phyloP scores from a whole-genome alignment of 2,797 vertebrate species.

The Ataeniobius toweri region DNA sequence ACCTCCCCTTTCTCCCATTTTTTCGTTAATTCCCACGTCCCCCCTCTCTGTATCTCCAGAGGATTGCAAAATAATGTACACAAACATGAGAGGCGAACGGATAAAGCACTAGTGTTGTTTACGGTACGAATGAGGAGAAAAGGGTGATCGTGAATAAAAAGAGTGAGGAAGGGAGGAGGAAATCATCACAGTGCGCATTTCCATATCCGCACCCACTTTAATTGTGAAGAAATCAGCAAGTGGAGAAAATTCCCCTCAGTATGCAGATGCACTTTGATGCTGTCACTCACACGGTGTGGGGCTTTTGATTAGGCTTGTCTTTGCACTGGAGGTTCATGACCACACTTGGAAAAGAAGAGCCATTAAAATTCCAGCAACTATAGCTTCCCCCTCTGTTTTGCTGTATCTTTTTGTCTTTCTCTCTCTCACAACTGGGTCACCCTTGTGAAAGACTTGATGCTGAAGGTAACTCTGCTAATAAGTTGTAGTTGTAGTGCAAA shows the following conservation, averaged over 20 bases:
- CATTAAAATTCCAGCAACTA: constrained; percentile 61
- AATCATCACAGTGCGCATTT: constrained; percentile 60
- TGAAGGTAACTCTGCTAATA: constrained; percentile 41
- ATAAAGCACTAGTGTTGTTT: constrained; percentile 62
- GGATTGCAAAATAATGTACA: constrained; percentile 66
- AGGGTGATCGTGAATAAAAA: neutral
- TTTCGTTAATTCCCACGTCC: constrained; percentile 4
- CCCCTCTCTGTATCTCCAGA: constrained; percentile 42
- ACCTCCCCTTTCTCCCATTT: constrained; percentile 37
- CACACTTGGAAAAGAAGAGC: constrained; percentile 56
- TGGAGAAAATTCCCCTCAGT: constrained; percentile 57
- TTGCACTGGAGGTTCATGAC: constrained; percentile 57
- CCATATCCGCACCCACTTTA: constrained; percentile 57
- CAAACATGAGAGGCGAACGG: constrained; percentile 60
- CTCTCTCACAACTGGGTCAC: constrained; percentile 59
- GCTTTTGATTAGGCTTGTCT: constrained; percentile 70
- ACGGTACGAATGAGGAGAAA: constrained; percentile 18
- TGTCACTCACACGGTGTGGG: constrained; percentile 66
- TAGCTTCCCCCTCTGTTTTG: constrained; percentile 48
- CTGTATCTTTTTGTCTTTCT: constrained; percentile 47
- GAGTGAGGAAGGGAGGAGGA: constrained; percentile 5
- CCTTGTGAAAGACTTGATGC: constrained; percentile 27
- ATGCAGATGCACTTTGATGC: constrained; percentile 69
- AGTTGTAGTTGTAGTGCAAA: constrained; percentile 15
- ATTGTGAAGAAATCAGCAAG: constrained; percentile 71